Conservation (phyloP, 2,113 vertebrate species). For the Cheilinus undulatus region DNA sequence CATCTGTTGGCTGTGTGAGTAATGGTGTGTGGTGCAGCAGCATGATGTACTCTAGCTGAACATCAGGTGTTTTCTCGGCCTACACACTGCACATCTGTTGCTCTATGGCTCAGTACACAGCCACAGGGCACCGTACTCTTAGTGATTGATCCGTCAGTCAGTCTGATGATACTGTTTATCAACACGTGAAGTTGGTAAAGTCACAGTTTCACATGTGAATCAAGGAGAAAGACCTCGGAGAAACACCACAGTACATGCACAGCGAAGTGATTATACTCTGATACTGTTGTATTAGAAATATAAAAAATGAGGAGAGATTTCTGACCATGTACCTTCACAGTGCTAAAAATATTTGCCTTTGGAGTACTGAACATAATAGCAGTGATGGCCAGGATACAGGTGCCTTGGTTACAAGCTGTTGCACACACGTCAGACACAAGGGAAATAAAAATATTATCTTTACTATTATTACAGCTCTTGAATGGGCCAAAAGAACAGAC, state of each 20-base stretch:
- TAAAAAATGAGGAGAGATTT: constrained; percentile 4
- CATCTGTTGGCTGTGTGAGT: constrained; percentile 76
- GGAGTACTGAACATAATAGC: constrained; percentile 20
- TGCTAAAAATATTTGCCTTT: constrained; percentile 43
- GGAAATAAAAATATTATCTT: constrained; percentile 75
- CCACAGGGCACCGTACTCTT: constrained; percentile 12
- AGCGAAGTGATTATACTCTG: background rate
- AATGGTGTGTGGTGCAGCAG: constrained; percentile 51
- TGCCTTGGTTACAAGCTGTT: constrained; percentile 54
- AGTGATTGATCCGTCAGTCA: constrained; percentile 50
- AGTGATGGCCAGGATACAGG: constrained; percentile 75
- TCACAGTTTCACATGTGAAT: constrained; percentile 16
- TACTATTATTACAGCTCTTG: constrained; percentile 61
- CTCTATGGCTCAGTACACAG: background rate
- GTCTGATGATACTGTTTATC: constrained; percentile 37
- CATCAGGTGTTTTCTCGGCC: constrained; percentile 64
- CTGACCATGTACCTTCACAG: constrained; percentile 7
- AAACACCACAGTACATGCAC: background rate
- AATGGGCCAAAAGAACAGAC: constrained; percentile 48
- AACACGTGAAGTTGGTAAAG: constrained; percentile 31
- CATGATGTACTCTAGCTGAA: constrained; percentile 39
- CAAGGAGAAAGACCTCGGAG: background rate
- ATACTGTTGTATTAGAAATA: background rate
- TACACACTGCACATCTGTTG: constrained; percentile 59
- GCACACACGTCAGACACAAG: constrained; percentile 37